Conservation (phyloP, 2,797 vertebrate genomes). For the Gallinago solitaria region DNA sequence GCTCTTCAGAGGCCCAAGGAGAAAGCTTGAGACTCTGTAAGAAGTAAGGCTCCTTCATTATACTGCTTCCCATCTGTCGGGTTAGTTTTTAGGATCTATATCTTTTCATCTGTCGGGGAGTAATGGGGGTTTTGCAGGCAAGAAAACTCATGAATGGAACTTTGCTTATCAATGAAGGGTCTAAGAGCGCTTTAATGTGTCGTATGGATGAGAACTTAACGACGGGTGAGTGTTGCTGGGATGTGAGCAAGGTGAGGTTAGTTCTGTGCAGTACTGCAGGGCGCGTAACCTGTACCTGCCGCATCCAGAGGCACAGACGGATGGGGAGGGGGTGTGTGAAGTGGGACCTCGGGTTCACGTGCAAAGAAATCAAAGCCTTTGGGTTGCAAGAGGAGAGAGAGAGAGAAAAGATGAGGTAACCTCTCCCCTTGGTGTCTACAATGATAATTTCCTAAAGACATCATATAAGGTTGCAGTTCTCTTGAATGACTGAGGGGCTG, state of each 20-base stretch:
- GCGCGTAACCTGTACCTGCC: not conserved
- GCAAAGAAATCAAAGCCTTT: not conserved
- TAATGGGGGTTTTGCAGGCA: not conserved
- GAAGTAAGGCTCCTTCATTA: constrained; percentile 30
- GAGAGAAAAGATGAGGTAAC: not conserved
- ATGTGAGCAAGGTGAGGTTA: not conserved
- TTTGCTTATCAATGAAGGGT: not conserved
- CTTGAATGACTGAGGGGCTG: not conserved
- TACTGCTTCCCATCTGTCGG: constrained; percentile 24
- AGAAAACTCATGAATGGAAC: not conserved
- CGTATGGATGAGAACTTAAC: not conserved
- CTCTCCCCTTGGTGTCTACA: not conserved
- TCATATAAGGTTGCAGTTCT: fast-evolving
- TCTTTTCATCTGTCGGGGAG: not conserved
- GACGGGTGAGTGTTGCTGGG: not conserved
- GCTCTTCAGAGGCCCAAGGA: constrained; percentile 63
- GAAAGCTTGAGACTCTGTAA: constrained; percentile 34
- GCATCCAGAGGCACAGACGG: not conserved
- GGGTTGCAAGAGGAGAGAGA: not conserved
- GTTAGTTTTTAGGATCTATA: not conserved
- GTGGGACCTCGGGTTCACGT: fast-evolving
- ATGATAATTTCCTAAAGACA: not conserved
- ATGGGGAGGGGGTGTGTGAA: not conserved
- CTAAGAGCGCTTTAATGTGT: fast-evolving
- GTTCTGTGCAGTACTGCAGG: not conserved